Evolutionary conservation across 2,888 invertebrate genomes (phyloP).

Genomic region (Polyommatus icarus): DNA sequence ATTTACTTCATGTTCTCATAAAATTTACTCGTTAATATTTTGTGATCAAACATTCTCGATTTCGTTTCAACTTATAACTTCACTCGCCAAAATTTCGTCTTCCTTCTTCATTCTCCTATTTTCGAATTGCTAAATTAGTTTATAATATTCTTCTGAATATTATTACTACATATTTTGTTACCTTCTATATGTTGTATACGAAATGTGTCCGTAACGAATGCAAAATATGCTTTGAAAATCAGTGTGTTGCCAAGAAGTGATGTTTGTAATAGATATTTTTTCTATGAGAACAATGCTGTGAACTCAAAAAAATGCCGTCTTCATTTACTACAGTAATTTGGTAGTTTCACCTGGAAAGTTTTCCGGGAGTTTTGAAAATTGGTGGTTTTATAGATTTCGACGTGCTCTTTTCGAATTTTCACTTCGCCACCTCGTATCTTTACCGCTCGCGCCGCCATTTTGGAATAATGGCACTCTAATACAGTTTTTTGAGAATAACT

Average conservation of each 20-base stretch:
- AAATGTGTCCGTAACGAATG: neutral
- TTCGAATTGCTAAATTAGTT: neutral
- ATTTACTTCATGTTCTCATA: neutral
- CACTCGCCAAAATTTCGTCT: constrained; percentile 17
- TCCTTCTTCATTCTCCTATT: neutral
- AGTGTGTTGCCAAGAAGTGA: neutral
- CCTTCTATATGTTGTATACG: neutral
- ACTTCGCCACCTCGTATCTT: too few species aligned
- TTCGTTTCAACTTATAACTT: neutral
- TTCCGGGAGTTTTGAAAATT: too few species aligned
- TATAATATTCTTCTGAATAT: neutral
- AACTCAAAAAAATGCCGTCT: too few species aligned
- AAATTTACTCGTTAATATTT: too few species aligned
- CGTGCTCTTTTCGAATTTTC: too few species aligned
- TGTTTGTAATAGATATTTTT: neutral
- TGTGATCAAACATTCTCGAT: neutral
- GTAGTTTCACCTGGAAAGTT: too few species aligned
- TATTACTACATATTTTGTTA: neutral
- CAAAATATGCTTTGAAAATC: neutral
- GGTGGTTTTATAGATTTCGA: too few species aligned
- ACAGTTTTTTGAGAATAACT: too few species aligned
- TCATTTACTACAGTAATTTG: too few species aligned
- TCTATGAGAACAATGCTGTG: too few species aligned
- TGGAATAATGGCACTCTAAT: too few species aligned
- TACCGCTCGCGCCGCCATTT: too few species aligned